phyloP scores from a whole-genome alignment of 2,888 invertebrate genomes.

The Lasius platythorax region DNA sequence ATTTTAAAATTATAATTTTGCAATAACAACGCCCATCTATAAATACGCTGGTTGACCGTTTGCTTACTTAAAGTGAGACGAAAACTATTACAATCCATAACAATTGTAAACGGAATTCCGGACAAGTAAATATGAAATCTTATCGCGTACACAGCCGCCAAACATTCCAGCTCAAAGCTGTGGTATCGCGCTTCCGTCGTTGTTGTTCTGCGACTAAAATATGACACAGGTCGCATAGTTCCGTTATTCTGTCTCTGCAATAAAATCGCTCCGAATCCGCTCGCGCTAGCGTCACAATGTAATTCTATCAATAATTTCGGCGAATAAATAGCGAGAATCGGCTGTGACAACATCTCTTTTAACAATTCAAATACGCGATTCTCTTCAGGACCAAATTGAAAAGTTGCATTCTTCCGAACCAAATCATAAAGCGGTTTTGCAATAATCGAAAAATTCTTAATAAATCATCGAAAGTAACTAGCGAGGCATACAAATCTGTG shows the following conservation, averaged over 20 bases:
- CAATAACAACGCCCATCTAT: slow-evolving; percentile 2
- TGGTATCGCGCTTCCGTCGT: background rate
- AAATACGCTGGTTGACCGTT: slow-evolving; percentile 33
- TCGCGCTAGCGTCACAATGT: slow-evolving; percentile 71
- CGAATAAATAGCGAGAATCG: no score
- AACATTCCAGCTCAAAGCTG: background rate
- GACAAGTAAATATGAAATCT: slow-evolving; percentile 13
- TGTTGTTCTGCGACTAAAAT: slow-evolving; percentile 72
- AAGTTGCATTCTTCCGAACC: background rate
- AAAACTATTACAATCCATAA: slow-evolving; percentile 42
- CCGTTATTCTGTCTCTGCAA: slow-evolving; percentile 63
- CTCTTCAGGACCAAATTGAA: background rate
- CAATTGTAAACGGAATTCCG: slow-evolving; percentile 21
- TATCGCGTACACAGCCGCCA: background rate
- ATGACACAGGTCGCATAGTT: slow-evolving; percentile 66
- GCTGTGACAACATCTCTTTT: no score
- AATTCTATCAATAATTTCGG: slow-evolving; percentile 63
- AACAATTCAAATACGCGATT: background rate
- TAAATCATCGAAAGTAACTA: slow-evolving; percentile 15
- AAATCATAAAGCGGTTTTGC: slow-evolving; percentile 31
- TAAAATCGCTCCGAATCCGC: slow-evolving; percentile 68
- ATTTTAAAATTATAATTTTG: slow-evolving; percentile 20
- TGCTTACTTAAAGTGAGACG: slow-evolving; percentile 12
- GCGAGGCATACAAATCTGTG: slow-evolving; percentile 27
- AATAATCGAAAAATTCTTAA: background rate